Base-by-base conservation (phyloP, 1,140 invertebrate genomes). In the Caenorhabditis briggsae region DNA sequence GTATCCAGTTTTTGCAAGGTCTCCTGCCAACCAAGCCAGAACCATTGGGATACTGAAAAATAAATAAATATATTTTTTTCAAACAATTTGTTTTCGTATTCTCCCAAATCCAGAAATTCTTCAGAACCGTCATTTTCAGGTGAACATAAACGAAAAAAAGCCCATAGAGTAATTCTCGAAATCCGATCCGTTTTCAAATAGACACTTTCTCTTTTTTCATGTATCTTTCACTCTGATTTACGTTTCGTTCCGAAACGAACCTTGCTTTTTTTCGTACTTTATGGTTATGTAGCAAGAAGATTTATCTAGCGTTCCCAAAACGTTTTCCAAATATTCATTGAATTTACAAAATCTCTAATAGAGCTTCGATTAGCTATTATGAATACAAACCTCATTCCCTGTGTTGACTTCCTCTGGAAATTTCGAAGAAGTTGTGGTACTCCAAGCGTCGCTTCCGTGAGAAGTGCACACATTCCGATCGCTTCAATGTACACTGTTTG, bases 1-100 rank as follows among this genome's bases (percentile, higher is more conserved):
- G 93, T 99, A 99, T 82, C 95, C 94, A 87, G 97, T 99, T 94
- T 99, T 99, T 93, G 98, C 99, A 59, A 97, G 93, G 94, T 99
- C 98, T 89, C 95, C 95, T 87, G 92, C 94, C 12, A 96, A 96
- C 98, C 98, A 99, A 95, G 99, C 96, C 23, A 96, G 93, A 55
- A 99, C 97, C 97, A 99, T 99, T 89, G 94, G 94, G 83, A 94
- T 93, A 90, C 94, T 94, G 91, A 84, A 93, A 93, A 33, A 33
- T 33, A 33, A 33, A 33, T 33, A 33, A 2, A 53, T 8, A 14
- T 53, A 0, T 16, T 53, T 53, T 14, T 53, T 11, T 53, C 50
- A 5, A 53, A 53, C 11, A 53, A 5, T 53, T 16, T 53, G 50
- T 58, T 7, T 16, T n/a, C 20, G 43, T 0, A n/a, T 82, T 53